Evolutionary conservation across 1,140 invertebrate species (phyloP), one percentile per base, ranked within the genome.

Genomic region (Tetragnatha versicolor): DNA sequence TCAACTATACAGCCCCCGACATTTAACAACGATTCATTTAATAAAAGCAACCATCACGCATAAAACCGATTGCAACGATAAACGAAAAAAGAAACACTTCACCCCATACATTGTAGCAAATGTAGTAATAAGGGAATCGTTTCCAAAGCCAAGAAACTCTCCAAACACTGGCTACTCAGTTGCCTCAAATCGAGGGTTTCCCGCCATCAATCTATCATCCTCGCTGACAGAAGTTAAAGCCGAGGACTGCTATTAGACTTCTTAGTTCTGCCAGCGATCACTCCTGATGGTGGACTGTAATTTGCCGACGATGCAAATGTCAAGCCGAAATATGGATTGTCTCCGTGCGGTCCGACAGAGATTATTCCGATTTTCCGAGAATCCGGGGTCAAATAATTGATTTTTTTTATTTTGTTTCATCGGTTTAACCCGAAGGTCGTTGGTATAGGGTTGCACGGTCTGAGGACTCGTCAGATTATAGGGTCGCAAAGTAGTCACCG

Each of bases 11-110:
- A n/a, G n/a, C n/a, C n/a, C n/a, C n/a, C n/a, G n/a, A n/a, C n/a
- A n/a, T n/a, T n/a, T n/a, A n/a, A n/a, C 22, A 77, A 65, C 55
- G 33, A 65, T n/a, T 66, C 73, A 39, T 49, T 77, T 77, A 77
- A 77, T 66, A 77, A 77, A 77, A 77, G 66, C 73, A 77, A 61
- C 65, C 66, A 77, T 77, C 73, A 77, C 73, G 73, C 73, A 77
- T 77, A 77, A 77, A 77, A 77, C 73, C 73, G 73, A 77, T 77
- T 77, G 61, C 55, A 49, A 25, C 37, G 31, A 25, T 33, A 29
- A 4, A 55, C 55, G 53, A 65, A 53, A 65, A 77, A 77, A 77
- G 66, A 61, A 65, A 77, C 63, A 53, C n/a, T n/a, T n/a, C n/a
- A n/a, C n/a, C n/a, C n/a, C n/a, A n/a, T n/a, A 77, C 73, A 77